These are phyloP conservation scores for Mesaphorura yosii DNA, from an alignment of 1,140 invertebrate genomes.

Conservation along the genomic window DNA sequence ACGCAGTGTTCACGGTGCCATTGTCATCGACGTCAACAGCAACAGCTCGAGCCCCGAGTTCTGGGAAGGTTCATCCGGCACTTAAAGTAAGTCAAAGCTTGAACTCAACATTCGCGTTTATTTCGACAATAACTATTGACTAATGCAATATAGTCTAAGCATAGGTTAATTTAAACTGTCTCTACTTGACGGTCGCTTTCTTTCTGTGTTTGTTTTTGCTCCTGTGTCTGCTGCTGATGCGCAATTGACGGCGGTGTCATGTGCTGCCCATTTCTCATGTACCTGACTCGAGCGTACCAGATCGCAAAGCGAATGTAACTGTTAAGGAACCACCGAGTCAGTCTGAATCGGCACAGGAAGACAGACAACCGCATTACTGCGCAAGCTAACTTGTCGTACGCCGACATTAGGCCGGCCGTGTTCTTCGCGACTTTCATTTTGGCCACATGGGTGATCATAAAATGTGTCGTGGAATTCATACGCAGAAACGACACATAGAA, in stretches of 20 bases:
- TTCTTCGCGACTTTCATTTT: neutral
- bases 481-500: neutral
- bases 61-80: no score
- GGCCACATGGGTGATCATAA: neutral
- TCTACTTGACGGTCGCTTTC: conserved; percentile 9
- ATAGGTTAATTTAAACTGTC: no score
- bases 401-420: neutral
- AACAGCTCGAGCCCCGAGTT: no score
- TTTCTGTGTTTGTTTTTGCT: neutral
- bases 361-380: neutral
- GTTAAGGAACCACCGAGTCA: neutral
- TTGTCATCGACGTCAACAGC: no score
- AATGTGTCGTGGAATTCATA: neutral
- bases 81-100: no score
- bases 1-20: no score
- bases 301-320: neutral
- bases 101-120: no score
- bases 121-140: no score
- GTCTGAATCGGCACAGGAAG: neutral
- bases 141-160: no score
- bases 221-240: neutral
- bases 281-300: neutral
- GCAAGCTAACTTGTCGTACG: neutral
- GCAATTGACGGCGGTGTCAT: neutral
- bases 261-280: neutral